Conservation (phyloP, 2,113 vertebrate species). For the Zingel zingel region DNA sequence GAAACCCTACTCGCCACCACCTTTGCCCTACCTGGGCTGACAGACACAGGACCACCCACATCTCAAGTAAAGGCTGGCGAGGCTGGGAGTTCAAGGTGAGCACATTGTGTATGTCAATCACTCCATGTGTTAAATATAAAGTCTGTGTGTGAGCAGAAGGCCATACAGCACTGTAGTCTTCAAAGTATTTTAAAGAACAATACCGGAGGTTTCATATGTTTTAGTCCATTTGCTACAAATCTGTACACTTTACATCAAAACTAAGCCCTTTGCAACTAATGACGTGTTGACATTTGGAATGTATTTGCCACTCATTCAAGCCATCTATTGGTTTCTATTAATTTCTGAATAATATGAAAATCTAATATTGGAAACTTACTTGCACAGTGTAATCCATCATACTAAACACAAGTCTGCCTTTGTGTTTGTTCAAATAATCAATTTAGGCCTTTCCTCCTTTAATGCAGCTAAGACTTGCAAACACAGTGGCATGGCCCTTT, state of each 20-base stretch:
- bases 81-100: slow-evolving; percentile 36
- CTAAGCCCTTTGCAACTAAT: not conserved
- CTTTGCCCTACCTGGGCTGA: slow-evolving; percentile 62
- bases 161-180: not conserved
- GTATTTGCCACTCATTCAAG: not conserved
- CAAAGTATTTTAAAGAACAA: not conserved
- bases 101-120: slow-evolving; percentile 38
- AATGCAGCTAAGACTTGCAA: not conserved
- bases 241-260: not conserved
- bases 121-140: not conserved
- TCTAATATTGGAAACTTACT: not conserved
- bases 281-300: not conserved
- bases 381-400: not conserved
- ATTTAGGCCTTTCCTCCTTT: not conserved
- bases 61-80: not conserved
- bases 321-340: not conserved
- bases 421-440: not conserved
- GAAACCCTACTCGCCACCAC: slow-evolving; percentile 46
- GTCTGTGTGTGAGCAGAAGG: not conserved
- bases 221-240: not conserved
- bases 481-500: not conserved
- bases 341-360: slow-evolving; percentile 8
- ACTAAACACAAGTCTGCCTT: not conserved
- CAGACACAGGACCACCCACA: slow-evolving; percentile 68
- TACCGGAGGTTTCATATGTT: not conserved